These are phyloP conservation scores for Drosophila nr. fundita DNA, from an alignment of 2,888 invertebrate species.

Conservation along the genomic window DNA sequence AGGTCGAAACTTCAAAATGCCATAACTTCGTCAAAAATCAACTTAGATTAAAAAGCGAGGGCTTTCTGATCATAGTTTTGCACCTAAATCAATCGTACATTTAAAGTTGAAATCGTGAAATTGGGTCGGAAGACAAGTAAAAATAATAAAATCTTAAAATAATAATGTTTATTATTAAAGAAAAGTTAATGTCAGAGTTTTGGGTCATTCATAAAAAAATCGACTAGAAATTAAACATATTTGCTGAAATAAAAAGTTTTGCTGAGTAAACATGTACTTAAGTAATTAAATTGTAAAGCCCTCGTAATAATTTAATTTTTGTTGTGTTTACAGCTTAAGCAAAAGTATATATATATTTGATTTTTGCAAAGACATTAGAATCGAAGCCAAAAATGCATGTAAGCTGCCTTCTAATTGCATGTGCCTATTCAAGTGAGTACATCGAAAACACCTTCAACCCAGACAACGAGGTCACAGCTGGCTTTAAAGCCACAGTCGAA, in stretches of 20 bases:
- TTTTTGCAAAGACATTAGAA: not conserved
- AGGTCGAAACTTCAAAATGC: no score
- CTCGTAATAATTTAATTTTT: not conserved
- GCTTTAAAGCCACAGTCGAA: not conserved
- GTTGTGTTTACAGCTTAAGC: not conserved
- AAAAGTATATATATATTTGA: not conserved
- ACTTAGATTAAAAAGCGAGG: no score
- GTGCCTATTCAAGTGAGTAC: constrained; percentile 10
- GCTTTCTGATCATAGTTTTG: no score
- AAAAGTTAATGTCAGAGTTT: no score
- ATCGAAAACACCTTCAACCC: not conserved
- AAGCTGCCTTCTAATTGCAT: constrained; percentile 26
- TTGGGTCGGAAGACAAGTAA: no score
- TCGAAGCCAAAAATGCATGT: not conserved
- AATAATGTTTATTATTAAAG: no score
- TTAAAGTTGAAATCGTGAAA: no score
- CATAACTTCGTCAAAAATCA: no score
- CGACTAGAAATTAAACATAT: not conserved
- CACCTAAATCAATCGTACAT: no score
- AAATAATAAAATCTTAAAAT: not conserved
- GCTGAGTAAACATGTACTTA: not conserved
- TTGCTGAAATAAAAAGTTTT: not conserved
- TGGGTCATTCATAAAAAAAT: no score
- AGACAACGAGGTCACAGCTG: not conserved
- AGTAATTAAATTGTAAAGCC: not conserved